phyloP scores from a whole-genome alignment of 2,888 invertebrate species.

The Charanyca ferruginea region DNA sequence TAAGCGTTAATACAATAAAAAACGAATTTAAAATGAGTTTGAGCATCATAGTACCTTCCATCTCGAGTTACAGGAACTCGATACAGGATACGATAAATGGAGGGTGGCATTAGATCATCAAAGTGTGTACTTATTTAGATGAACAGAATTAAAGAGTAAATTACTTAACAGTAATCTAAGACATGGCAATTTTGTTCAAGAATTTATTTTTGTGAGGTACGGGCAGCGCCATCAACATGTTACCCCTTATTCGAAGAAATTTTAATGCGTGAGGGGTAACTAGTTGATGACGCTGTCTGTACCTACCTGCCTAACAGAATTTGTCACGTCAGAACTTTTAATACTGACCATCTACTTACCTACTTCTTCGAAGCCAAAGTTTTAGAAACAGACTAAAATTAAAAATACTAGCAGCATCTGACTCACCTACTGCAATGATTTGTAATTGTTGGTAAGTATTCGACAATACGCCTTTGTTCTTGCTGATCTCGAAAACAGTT shows the following conservation, averaged over 20 bases:
- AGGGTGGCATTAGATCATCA: conserved; percentile 64
- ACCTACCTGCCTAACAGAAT: too few relatives aligned
- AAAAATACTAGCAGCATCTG: too few relatives aligned
- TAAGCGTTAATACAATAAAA: not conserved
- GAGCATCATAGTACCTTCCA: conserved; percentile 9
- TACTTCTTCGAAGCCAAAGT: too few relatives aligned
- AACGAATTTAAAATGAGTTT: conserved; percentile 38
- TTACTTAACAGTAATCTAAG: conserved; percentile 2
- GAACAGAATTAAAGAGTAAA: conserved; percentile 36
- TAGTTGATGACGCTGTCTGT: too few relatives aligned
- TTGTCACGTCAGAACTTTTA: too few relatives aligned
- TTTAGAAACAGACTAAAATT: too few relatives aligned
- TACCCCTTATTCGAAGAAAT: too few relatives aligned
- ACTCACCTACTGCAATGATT: too few relatives aligned
- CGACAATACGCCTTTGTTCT: not conserved
- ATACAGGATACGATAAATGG: conserved; percentile 54
- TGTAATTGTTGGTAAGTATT: too few relatives aligned
- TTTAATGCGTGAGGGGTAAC: too few relatives aligned
- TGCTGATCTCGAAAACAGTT: not conserved
- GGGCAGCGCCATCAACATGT: too few relatives aligned
- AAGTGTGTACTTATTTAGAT: conserved; percentile 51
- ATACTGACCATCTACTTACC: too few relatives aligned
- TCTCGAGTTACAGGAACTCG: conserved; percentile 60
- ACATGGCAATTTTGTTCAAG: not conserved
- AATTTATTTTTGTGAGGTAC: not conserved